Base-by-base conservation (phyloP, 2,888 invertebrate species). In the Mythimna loreyi region DNA sequence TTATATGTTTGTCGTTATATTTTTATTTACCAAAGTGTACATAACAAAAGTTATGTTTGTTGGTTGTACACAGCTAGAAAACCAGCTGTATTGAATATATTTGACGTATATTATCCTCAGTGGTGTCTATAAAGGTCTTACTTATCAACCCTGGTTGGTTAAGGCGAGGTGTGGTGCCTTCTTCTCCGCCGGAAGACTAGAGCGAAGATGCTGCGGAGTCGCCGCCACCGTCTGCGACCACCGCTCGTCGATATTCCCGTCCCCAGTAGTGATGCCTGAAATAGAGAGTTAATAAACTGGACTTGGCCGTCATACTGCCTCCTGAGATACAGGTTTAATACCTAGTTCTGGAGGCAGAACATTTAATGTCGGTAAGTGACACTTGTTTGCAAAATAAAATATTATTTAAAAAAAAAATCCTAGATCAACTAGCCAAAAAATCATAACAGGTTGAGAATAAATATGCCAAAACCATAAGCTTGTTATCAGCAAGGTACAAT, bases 181-280 rank as follows among this genome's bases (percentile, higher is more conserved):
- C 97, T 94, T 82, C 96, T 96, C 71, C 97, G 95, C 75, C 97
- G 97, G 92, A 98, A 98, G 75, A 98, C 98, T 79, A 98, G 96
- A 60, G 98, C 98, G 89, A 98, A 98, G 89, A 98, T 98, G 84
- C 98, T 98, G 87, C 98, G 96, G 69, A 98, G 96, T 23, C 98
- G 96, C 94, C 98, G 97, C 98, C 98, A 98, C 76, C 98, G 97
- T 78, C 98, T 97, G 75, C 98, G 97, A 60, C 97, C 97, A 63
- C 91, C 96, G 74, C 96, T 92, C 57, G 93, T 89, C 60, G 95
- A 89, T 50, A 92, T 85, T 45, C 96, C 94, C 58, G 95, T 95
- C 72, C 96, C 96, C 87, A 93, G 81, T 65, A 96, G 90, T 33
- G 96, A 94, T 6, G 96, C 93, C 96, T 96, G 86, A 0, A 86